A percentile compares a stretch with the other conserved stretches of the same genome.
phyloP scores from a whole-genome alignment of 2,113 vertebrate genomes.

The Cynocephalus volans region DNA sequence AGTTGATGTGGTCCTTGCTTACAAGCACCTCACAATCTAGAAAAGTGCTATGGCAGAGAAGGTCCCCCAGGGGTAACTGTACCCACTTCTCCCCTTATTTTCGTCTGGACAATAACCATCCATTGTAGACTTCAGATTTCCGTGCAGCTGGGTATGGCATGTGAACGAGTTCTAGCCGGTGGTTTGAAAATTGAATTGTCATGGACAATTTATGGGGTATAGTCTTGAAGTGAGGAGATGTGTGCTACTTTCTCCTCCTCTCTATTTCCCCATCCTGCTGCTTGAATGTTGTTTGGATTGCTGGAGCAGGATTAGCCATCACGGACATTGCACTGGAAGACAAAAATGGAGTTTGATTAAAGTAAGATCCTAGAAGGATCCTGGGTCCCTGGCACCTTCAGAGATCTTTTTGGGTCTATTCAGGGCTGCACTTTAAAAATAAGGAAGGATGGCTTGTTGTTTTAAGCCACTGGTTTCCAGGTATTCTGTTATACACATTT shows the following conservation, averaged over 20 bases:
- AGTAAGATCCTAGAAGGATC: neutral
- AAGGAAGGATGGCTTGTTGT: neutral
- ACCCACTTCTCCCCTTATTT: neutral
- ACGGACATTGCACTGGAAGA: accelerated
- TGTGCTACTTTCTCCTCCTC: neutral
- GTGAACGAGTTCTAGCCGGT: too few relatives aligned
- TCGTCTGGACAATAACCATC: too few relatives aligned
- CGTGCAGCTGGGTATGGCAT: too few relatives aligned
- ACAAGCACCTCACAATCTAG: neutral
- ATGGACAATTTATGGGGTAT: accelerated
- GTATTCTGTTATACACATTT: neutral
- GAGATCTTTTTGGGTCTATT: neutral
- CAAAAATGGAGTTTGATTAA: neutral
- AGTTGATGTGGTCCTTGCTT: neutral
- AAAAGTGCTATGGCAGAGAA: neutral
- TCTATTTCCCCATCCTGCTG: neutral
- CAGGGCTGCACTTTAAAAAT: neutral
- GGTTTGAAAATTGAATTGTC: neutral
- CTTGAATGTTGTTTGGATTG: neutral
- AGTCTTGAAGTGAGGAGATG: neutral
- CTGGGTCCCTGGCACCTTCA: accelerated
- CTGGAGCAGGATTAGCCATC: neutral
- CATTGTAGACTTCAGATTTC: neutral
- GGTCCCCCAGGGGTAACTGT: too few relatives aligned
- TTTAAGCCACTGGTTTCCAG: neutral